Evolutionary conservation across 2,888 invertebrate species (phyloP).

Genomic region (Siphlonurus alternatus): DNA sequence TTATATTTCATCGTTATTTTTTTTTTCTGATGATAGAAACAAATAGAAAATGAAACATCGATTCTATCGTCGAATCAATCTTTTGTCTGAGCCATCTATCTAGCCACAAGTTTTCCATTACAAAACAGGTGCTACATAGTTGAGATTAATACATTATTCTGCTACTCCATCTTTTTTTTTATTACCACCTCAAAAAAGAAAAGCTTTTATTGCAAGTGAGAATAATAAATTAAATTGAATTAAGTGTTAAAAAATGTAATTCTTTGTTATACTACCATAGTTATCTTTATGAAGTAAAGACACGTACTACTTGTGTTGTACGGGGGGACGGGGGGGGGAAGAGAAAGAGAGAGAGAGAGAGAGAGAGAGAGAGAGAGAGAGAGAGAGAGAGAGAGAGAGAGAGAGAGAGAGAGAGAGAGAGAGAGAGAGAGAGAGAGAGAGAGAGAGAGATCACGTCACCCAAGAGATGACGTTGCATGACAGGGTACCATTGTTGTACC

Average conservation of each 20-base stretch:
- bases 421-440: background rate
- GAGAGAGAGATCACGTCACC: background rate
- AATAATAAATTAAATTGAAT: background rate
- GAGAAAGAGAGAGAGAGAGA: background rate
- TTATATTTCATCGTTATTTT: background rate
- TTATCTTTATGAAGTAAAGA: too few species aligned
- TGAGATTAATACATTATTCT: background rate
- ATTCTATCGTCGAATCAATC: background rate
- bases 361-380: background rate
- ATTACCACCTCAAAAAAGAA: background rate
- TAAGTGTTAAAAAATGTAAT: background rate
- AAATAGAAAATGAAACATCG: background rate
- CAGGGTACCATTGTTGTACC: background rate
- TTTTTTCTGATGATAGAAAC: background rate
- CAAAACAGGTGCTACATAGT: background rate
- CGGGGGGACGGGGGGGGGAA: too few species aligned
- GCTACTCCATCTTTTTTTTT: too few species aligned
- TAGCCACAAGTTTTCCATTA: background rate
- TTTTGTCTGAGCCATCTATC: background rate
- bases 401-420: background rate
- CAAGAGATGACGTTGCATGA: background rate
- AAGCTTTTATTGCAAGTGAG: background rate
- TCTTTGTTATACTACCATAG: too few species aligned
- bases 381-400: background rate
- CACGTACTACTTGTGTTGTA: too few species aligned